phyloP scores from a whole-genome alignment of 1,140 invertebrate species.

The Augochlora pura region DNA sequence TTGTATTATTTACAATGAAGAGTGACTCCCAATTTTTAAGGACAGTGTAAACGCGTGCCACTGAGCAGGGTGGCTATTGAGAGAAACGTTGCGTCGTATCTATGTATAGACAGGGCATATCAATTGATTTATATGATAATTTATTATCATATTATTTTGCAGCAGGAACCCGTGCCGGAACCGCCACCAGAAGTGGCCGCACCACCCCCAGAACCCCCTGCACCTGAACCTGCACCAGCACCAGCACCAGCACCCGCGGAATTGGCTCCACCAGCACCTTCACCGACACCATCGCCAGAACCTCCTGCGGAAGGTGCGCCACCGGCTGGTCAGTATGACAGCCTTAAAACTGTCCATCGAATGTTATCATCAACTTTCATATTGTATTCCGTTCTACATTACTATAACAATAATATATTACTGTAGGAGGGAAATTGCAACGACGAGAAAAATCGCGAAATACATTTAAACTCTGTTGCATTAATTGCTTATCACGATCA shows the following conservation, averaged over 20 bases:
- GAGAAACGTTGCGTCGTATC: too few relatives aligned
- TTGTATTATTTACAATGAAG: too few relatives aligned
- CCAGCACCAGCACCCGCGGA: constrained; percentile 64
- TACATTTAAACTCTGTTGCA: too few relatives aligned
- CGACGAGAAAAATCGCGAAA: too few relatives aligned
- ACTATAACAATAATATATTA: not conserved
- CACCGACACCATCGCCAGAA: constrained; percentile 67
- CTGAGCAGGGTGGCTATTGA: too few relatives aligned
- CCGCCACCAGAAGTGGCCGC: constrained; percentile 73
- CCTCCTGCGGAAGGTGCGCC: constrained; percentile 51
- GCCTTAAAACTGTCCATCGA: not conserved
- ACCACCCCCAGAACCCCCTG: constrained; percentile 65
- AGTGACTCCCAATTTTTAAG: too few relatives aligned
- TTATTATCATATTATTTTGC: too few relatives aligned
- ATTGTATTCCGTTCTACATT: not conserved
- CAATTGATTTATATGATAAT: not conserved
- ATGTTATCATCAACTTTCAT: not conserved
- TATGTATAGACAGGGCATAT: not conserved
- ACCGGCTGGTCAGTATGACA: constrained; percentile 23
- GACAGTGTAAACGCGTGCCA: too few relatives aligned
- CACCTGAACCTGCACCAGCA: constrained; percentile 60
- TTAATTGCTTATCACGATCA: not conserved
- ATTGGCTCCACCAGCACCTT: constrained; percentile 65
- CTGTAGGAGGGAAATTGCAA: too few relatives aligned
- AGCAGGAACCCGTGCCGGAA: constrained; percentile 66